Percentiles rank a stretch among this genome's conserved stretches.
Conservation (phyloP, 2,797 vertebrate species). For the Onychomys arenicola region DNA sequence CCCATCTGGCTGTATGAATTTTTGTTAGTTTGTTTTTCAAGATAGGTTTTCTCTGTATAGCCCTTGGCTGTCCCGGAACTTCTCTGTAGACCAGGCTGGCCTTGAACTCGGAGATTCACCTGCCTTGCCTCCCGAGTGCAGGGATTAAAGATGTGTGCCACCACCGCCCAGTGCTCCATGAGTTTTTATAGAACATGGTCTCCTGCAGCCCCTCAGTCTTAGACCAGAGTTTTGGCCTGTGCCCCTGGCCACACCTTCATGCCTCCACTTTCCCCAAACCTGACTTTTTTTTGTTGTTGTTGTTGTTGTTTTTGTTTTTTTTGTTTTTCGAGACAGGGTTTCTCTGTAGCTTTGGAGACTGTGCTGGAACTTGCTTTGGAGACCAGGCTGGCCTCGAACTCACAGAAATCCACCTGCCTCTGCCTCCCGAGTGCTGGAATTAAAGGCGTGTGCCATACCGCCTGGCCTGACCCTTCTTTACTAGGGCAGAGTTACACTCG, state of each 20-base stretch:
- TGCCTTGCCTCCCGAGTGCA: neutral
- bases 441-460: too few relatives aligned
- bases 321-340: too few relatives aligned
- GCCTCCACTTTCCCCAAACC: neutral
- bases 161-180: neutral
- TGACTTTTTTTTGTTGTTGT: too few relatives aligned
- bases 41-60: neutral
- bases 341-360: too few relatives aligned
- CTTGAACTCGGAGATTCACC: neutral
- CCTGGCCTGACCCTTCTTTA: neutral
- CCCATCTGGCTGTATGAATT: neutral
- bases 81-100: neutral
- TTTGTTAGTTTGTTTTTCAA: neutral
- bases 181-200: neutral
- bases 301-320: too few relatives aligned
- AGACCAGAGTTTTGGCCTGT: neutral
- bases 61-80: neutral
- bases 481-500: neutral
- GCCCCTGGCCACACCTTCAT: neutral
- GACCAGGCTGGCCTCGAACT: too few relatives aligned
- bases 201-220: neutral
- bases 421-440: too few relatives aligned
- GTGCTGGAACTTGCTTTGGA: too few relatives aligned
- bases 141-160: neutral
- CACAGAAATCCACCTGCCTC: too few relatives aligned